Evolutionary conservation across 2,797 vertebrate genomes (phyloP).

Genomic region (Muraenolepis orangiensis): DNA sequence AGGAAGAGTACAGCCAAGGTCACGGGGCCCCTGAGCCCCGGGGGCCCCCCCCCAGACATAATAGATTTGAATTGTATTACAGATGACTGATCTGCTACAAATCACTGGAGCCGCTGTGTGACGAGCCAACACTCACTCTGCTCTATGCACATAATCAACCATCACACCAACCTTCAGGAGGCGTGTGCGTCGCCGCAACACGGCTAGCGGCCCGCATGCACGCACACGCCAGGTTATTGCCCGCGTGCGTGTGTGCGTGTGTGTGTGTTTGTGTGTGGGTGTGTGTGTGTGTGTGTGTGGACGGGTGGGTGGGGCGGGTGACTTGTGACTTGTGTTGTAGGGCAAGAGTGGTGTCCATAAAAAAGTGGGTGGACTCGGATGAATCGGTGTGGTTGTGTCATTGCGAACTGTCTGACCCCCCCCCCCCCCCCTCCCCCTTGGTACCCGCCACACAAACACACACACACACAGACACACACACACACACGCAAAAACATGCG

Average conservation of each 20-base stretch:
- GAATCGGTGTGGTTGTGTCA: slow-evolving; percentile 39
- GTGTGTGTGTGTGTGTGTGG: background rate
- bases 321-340: background rate
- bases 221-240: too few relatives aligned
- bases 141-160: slow-evolving; percentile 49
- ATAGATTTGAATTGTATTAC: slow-evolving; percentile 64
- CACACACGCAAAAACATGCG: too few relatives aligned
- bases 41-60: slow-evolving; percentile 50
- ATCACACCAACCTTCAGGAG: slow-evolving; percentile 61
- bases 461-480: too few relatives aligned
- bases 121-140: slow-evolving; percentile 49
- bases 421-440: background rate
- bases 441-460: background rate
- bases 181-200: too few relatives aligned
- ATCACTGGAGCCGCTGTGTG: slow-evolving; percentile 42
- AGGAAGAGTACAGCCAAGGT: slow-evolving; percentile 56
- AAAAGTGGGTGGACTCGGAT: background rate
- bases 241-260: background rate
- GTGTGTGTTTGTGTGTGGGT: too few relatives aligned
- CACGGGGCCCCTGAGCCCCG: slow-evolving; percentile 36
- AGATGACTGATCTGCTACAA: slow-evolving; percentile 60
- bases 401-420: slow-evolving; percentile 54
- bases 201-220: too few relatives aligned
- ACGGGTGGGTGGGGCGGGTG: background rate
- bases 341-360: background rate